phyloP scores from a whole-genome alignment of 2,113 vertebrate species.

The Tyrannus savana region DNA sequence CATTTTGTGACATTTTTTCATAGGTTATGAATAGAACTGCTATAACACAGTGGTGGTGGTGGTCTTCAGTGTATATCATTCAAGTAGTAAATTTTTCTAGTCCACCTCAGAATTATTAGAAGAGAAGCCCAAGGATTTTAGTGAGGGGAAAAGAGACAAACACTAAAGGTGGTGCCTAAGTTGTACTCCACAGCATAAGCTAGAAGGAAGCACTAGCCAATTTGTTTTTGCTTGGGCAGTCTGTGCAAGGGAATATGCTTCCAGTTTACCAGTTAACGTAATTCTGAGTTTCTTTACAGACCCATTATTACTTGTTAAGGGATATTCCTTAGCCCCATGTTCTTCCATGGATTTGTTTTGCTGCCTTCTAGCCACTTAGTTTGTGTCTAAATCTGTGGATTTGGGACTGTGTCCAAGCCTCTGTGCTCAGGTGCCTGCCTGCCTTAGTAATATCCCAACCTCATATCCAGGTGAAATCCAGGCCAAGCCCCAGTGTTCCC shows the following conservation, averaged over 20 bases:
- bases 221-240: neutral
- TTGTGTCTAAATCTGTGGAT: conserved; percentile 18
- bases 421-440: neutral
- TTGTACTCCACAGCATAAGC: neutral
- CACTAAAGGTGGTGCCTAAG: neutral
- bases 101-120: neutral
- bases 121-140: neutral
- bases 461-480: conserved; percentile 53
- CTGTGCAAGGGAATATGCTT: neutral
- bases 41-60: neutral
- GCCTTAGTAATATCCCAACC: conserved; percentile 30
- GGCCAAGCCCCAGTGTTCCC: conserved; percentile 1
- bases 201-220: neutral
- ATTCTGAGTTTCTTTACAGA: conserved; percentile 31
- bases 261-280: conserved; percentile 19
- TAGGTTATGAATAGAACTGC: neutral
- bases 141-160: neutral
- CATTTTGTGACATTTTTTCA: neutral
- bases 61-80: neutral
- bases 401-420: conserved; percentile 52
- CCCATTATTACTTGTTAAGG: neutral
- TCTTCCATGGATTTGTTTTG: conserved; percentile 25
- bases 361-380: conserved; percentile 30
- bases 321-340: conserved; percentile 1
- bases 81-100: neutral